Percentiles rank a stretch among this genome's conserved stretches.
Conservation (phyloP, 2,113 vertebrate species). For the Aleadryas rufinucha region DNA sequence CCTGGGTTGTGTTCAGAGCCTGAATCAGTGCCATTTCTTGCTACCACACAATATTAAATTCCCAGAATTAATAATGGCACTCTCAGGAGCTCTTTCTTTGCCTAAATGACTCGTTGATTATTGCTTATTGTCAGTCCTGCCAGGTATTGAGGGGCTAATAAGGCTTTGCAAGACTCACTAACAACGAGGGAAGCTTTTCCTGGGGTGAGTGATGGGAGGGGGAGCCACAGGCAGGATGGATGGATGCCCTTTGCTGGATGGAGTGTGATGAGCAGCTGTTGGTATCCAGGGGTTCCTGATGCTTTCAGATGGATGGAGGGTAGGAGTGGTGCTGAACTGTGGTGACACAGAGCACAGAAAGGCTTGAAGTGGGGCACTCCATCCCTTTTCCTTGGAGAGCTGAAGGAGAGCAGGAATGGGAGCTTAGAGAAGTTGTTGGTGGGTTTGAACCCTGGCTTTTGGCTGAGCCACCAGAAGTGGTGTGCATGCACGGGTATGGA, state of each 20-base stretch:
- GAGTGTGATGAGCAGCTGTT: background rate
- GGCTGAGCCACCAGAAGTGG: background rate
- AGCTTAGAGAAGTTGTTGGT: background rate
- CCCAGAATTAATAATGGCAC: constrained; percentile 28
- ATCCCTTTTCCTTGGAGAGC: background rate
- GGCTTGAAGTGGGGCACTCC: background rate
- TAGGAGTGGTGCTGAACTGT: background rate
- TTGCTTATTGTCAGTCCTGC: background rate
- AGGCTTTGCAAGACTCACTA: background rate
- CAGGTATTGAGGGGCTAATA: background rate
- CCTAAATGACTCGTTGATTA: background rate
- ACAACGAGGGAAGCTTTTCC: background rate
- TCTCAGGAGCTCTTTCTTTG: background rate
- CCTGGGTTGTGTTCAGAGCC: background rate
- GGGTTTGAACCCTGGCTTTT: background rate
- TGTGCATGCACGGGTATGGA: background rate
- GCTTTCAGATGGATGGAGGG: background rate
- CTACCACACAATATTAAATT: constrained; percentile 1
- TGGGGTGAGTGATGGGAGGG: background rate
- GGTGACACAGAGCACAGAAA: background rate
- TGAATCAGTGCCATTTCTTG: background rate
- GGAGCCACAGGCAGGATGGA: rapidly evolving
- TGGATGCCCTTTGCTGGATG: background rate
- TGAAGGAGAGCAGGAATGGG: background rate
- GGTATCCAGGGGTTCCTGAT: no score